phyloP scores from a whole-genome alignment of 2,888 invertebrate species.

The Acanthosepion esculentum region DNA sequence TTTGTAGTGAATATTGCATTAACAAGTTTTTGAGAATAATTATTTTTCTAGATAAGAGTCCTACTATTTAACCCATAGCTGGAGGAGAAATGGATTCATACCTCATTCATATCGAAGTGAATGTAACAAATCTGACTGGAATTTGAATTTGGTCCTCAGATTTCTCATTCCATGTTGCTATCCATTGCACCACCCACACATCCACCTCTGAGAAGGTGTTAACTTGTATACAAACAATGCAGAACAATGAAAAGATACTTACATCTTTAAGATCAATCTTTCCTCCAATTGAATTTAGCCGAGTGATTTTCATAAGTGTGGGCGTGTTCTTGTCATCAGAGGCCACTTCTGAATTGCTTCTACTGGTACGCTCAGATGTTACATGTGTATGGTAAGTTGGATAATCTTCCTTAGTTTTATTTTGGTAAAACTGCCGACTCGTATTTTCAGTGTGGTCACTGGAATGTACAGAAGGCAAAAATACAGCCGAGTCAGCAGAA shows the following conservation, averaged over 20 bases:
- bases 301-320: constrained; percentile 60
- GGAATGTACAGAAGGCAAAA: not conserved
- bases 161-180: too few relatives aligned
- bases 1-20: too few relatives aligned
- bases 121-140: too few relatives aligned
- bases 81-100: too few relatives aligned
- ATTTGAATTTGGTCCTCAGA: too few relatives aligned
- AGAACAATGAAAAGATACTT: not conserved
- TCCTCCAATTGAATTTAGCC: constrained; percentile 24
- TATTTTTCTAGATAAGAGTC: too few relatives aligned
- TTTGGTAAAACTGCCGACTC: not conserved
- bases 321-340: constrained; percentile 61
- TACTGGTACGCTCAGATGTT: not conserved
- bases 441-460: not conserved
- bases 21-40: too few relatives aligned
- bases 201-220: too few relatives aligned
- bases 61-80: too few relatives aligned
- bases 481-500: not conserved
- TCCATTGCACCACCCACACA: too few relatives aligned
- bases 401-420: not conserved
- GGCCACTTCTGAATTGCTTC: constrained; percentile 56
- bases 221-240: not conserved
- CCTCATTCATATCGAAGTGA: too few relatives aligned
- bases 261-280: constrained; percentile 42
- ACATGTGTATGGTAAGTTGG: not conserved